Conservation (phyloP, 2,797 vertebrate genomes). For the Cryptoprocta ferox region DNA sequence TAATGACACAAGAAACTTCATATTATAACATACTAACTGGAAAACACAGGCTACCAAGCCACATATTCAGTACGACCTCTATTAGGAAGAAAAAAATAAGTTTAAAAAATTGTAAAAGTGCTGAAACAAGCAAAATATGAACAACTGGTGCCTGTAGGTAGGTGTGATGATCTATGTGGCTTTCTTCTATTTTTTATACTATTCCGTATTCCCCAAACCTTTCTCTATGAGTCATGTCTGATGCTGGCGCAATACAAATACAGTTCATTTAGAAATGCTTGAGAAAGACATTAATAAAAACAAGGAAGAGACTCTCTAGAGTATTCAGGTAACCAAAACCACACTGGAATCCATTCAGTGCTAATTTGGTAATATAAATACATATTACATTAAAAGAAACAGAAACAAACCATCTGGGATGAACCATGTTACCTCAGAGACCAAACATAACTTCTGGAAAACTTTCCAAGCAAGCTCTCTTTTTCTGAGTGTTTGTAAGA, state of each 20-base stretch:
- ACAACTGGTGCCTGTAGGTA: not conserved
- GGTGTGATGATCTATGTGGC: not conserved
- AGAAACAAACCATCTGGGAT: not conserved
- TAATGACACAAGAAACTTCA: constrained; percentile 12
- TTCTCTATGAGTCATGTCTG: not conserved
- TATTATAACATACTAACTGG: not conserved
- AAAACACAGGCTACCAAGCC: not conserved
- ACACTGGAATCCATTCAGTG: not conserved
- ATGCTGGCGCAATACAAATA: not conserved
- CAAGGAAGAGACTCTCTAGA: not conserved
- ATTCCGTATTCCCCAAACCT: not conserved
- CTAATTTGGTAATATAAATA: not conserved
- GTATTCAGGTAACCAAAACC: not conserved
- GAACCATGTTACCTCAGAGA: not conserved
- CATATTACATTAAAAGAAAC: not conserved
- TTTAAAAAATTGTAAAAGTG: not conserved
- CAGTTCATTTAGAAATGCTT: not conserved
- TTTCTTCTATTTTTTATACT: not conserved
- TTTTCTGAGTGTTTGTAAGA: constrained; percentile 20
- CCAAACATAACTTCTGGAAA: not conserved
- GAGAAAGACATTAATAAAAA: not conserved
- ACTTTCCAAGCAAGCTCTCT: not conserved
- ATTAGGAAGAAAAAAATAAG: not conserved
- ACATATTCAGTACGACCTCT: not conserved
- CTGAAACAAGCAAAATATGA: not conserved